A percentile compares a stretch with the other conserved stretches of the same genome.
Evolutionary conservation across 2,797 vertebrate species (phyloP).

Genomic region (Mus caroli): DNA sequence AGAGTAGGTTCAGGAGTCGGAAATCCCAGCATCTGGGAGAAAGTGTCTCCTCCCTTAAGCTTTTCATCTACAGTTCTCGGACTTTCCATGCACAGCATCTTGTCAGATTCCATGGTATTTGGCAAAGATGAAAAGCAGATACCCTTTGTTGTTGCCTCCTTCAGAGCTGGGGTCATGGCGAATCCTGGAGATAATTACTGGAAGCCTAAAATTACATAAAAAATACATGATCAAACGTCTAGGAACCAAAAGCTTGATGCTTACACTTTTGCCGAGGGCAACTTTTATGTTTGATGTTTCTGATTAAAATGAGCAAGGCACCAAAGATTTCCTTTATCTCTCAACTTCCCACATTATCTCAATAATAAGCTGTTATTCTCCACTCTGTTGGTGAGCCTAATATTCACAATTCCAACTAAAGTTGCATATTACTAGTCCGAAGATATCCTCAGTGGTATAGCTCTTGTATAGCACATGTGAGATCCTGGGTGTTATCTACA

Average conservation of each 20-base stretch:
- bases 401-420: constrained; percentile 40
- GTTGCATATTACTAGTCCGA: background rate
- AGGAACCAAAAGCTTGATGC: constrained; percentile 55
- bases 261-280: constrained; percentile 42
- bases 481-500: background rate
- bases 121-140: constrained; percentile 92
- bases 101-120: constrained; percentile 90
- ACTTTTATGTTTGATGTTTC: constrained; percentile 54
- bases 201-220: constrained; percentile 88
- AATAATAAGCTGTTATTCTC: constrained; percentile 52
- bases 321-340: constrained; percentile 21
- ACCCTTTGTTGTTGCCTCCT: constrained; percentile 92
- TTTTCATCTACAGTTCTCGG: constrained; percentile 89
- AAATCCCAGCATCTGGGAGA: constrained; percentile 90
- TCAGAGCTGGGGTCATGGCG: constrained; percentile 95
- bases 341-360: constrained; percentile 29
- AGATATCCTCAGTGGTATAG: background rate
- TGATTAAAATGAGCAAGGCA: constrained; percentile 68
- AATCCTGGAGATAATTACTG: constrained; percentile 86
- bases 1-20: constrained; percentile 88
- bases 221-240: constrained; percentile 78
- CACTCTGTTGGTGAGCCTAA: constrained; percentile 2
- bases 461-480: background rate
- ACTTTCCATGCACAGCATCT: constrained; percentile 87
- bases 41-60: constrained; percentile 88